Percentiles rank a stretch among this genome's conserved stretches.
Evolutionary conservation across 1,140 invertebrate species (phyloP).

Genomic region (Pollicipes pollicipes): DNA sequence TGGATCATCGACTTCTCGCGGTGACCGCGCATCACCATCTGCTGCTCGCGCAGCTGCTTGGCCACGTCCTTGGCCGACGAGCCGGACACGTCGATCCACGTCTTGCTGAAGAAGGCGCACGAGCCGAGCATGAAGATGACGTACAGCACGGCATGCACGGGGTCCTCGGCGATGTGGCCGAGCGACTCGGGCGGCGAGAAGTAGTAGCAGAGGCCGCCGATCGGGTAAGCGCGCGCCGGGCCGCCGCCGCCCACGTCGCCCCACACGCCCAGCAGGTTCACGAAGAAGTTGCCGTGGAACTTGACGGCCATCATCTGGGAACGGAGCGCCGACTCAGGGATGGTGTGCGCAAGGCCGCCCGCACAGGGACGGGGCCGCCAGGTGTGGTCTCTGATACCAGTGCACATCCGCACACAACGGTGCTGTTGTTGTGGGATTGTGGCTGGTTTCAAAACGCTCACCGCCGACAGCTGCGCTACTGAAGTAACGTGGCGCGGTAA

Average conservation of each 20-base stretch:
- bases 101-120: conserved; percentile 99
- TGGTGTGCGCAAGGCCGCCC: no score
- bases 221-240: conserved; percentile 72
- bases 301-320: conserved; percentile 90
- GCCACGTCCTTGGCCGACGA: conserved; percentile 99
- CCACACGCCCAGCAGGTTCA: conserved; percentile 95
- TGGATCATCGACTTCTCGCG: conserved; percentile 98
- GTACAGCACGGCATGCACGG: conserved; percentile 89
- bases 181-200: conserved; percentile 95
- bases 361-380: no score
- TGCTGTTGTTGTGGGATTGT: no score
- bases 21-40: conserved; percentile 99
- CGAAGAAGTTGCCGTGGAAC: conserved; percentile 90
- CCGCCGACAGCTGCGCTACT: not conserved
- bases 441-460: no score
- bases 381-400: no score
- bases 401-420: no score
- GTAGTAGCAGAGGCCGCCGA: conserved; percentile 96
- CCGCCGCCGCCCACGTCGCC: conserved; percentile 92
- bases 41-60: conserved; percentile 97
- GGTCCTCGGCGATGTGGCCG: conserved; percentile 85
- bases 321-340: no score
- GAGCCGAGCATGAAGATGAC: conserved; percentile 99
- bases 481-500: no score
- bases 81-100: conserved; percentile 99